Evolutionary conservation across 2,797 vertebrate genomes (phyloP).

Genomic region (Muscicapa comitata): DNA sequence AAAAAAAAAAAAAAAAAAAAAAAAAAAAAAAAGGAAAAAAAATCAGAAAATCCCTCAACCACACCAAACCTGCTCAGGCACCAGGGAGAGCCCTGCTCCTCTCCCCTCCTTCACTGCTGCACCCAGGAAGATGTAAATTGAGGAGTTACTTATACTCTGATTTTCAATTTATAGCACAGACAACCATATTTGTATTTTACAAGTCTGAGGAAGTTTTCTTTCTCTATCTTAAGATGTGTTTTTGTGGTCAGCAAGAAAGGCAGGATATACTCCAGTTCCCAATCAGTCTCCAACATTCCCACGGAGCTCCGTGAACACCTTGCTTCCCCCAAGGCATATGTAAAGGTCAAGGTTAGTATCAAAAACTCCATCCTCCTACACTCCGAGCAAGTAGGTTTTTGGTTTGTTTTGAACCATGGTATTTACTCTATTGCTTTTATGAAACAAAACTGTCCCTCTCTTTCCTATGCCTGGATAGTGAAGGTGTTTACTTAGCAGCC

Average conservation of each 20-base stretch:
- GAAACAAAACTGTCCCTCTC: neutral
- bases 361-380: neutral
- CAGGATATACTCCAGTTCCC: constrained; percentile 19
- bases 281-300: neutral
- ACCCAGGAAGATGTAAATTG: neutral
- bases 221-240: constrained; percentile 12
- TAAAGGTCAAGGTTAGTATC: neutral
- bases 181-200: neutral
- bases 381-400: neutral
- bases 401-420: neutral
- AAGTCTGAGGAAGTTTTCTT: constrained; percentile 16
- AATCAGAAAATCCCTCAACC: neutral
- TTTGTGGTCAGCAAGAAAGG: constrained; percentile 45
- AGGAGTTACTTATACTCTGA: neutral
- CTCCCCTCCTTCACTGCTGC: neutral
- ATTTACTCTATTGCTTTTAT: neutral
- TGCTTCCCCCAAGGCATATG: neutral
- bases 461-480: neutral
- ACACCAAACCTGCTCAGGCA: neutral
- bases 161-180: constrained; percentile 5
- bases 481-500: neutral
- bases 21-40: too few species aligned
- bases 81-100: neutral
- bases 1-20: neutral
- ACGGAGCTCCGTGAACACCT: neutral